These are phyloP conservation scores for Plebejus melissa DNA, from an alignment of 2,888 invertebrate species.

Conservation along the genomic window DNA sequence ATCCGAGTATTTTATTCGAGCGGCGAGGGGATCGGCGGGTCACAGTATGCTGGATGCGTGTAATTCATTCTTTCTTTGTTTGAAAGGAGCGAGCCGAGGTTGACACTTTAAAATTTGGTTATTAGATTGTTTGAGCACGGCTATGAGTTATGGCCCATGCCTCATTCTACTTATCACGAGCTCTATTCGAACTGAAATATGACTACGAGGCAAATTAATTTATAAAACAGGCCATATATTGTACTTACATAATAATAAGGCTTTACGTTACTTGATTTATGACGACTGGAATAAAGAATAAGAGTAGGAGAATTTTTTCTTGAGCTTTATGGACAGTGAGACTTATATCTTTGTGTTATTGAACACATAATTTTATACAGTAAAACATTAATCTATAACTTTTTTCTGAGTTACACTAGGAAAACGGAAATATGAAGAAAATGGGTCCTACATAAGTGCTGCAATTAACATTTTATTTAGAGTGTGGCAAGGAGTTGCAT, in stretches of 20 bases:
- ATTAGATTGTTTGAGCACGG: slow-evolving; percentile 20
- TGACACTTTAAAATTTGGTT: slow-evolving; percentile 50
- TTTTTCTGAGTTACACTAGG: too few relatives aligned
- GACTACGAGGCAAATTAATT: slow-evolving; percentile 21
- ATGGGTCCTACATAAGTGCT: too few relatives aligned
- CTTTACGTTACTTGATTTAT: background rate
- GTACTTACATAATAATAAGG: slow-evolving; percentile 9
- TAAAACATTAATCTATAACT: too few relatives aligned
- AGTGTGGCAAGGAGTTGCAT: background rate
- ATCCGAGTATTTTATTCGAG: slow-evolving; percentile 42
- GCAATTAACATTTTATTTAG: background rate
- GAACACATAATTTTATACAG: too few relatives aligned
- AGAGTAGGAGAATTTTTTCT: background rate
- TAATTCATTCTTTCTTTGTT: slow-evolving; percentile 77
- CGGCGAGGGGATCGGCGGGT: slow-evolving; percentile 46
- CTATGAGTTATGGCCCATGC: slow-evolving; percentile 28
- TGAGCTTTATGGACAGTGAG: background rate
- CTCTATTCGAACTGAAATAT: slow-evolving; percentile 6
- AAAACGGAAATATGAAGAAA: background rate
- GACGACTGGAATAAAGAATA: background rate
- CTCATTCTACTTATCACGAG: slow-evolving; percentile 21
- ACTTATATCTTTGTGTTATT: too few relatives aligned
- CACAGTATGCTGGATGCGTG: slow-evolving; percentile 46
- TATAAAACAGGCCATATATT: background rate
- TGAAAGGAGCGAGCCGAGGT: slow-evolving; percentile 58